Base-by-base conservation (phyloP, 2,113 vertebrate genomes). In the Antigone vipio region DNA sequence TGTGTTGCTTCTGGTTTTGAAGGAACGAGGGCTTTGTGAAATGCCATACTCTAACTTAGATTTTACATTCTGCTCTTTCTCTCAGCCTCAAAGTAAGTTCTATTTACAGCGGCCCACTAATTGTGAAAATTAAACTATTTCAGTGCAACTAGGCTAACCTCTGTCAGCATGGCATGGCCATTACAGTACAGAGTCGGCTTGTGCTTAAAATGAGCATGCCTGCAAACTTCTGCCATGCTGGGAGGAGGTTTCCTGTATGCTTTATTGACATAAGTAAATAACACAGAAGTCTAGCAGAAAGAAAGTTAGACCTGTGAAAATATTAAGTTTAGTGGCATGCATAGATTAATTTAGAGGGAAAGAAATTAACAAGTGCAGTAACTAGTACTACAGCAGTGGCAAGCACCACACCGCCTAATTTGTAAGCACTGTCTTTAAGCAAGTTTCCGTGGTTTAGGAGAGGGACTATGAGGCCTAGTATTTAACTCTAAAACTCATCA, bases 111-210 rank as follows among this genome's bases (percentile, higher is more conserved):
- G 2, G 14, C 9, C 21, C 13, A 5, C 3, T 63, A 77, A 59
- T 30, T 76, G 44, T 42, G 18, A 93, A 76, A 94, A 78, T 58
- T 23, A 23, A 71, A 50, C 27, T 52, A 56, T 45, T 89, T 78
- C 55, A 68, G 40, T n/a, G 59, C 7, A 87, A 17, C 17, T 11
- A 27, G 32, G n/a, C 21, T 56, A 81, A 80, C 34, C 7, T 40
- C 59, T 60, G 59, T 29, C 40, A 66, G 62, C 15, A 38, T 4
- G 29, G 40, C 64, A 53, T 38, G 68, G 32, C 4, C 47, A 16
- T 42, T 53, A 29, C 15, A 21, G 24, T 15, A 72, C 9, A 42
- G 22, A 75, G 30, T 21, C 0, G 0, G 5, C 5, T 2, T 0
- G 1, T 13, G 16, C 47, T 63, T 67, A 35, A 74, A 92, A 88